Percentiles rank a stretch among this genome's conserved stretches.
These are phyloP conservation scores for Tiaroga cobitis DNA, from an alignment of 2,797 vertebrate genomes.

Conservation along the genomic window DNA sequence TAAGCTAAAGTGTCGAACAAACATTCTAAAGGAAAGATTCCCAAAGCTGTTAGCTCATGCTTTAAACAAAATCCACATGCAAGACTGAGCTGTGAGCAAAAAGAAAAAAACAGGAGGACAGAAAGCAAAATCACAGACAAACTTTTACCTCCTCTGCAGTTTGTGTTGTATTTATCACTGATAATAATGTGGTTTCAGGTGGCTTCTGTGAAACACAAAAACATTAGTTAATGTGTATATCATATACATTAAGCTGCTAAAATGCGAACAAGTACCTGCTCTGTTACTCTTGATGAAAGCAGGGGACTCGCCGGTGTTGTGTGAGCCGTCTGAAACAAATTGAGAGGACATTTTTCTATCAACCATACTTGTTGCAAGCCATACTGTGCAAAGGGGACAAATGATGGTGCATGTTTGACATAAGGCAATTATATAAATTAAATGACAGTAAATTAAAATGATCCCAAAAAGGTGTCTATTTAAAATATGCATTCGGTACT, in stretches of 20 bases:
- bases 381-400: not conserved
- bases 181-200: slow-evolving; percentile 54
- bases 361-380: not conserved
- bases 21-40: not conserved
- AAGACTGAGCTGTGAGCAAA: slow-evolving; percentile 41
- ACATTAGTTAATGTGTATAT: not conserved
- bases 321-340: slow-evolving; percentile 56
- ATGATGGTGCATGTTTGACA: not conserved
- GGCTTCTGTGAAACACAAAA: slow-evolving; percentile 49
- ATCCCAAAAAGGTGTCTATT: not conserved
- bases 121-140: slow-evolving; percentile 5
- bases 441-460: not conserved
- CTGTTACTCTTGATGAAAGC: slow-evolving; percentile 33
- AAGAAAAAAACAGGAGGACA: not conserved
- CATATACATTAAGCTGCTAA: not conserved
- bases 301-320: slow-evolving; percentile 50
- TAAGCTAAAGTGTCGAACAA: not conserved
- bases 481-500: not conserved
- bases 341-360: not conserved
- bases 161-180: slow-evolving; percentile 55
- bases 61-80: slow-evolving; percentile 43
- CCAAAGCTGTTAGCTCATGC: slow-evolving; percentile 49
- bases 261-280: slow-evolving; percentile 36
- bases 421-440: not conserved
- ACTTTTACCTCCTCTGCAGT: slow-evolving; percentile 68